Percentiles rank a stretch among this genome's conserved stretches.
phyloP scores from a whole-genome alignment of 2,113 vertebrate genomes.

The Paramormyrops kingsleyae region DNA sequence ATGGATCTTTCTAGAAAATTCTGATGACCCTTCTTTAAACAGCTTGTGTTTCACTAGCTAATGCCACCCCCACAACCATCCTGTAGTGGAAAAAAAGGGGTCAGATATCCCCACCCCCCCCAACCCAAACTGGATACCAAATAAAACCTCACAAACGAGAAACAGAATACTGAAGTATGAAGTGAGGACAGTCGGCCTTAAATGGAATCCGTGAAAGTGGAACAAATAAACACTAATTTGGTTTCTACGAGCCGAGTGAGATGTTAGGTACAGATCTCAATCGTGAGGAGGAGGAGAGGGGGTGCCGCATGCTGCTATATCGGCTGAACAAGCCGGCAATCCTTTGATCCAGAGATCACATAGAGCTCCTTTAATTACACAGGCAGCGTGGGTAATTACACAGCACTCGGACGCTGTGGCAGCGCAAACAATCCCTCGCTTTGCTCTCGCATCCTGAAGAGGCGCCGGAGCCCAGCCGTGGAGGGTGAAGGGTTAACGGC shows the following conservation, averaged over 20 bases:
- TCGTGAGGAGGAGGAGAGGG: no score
- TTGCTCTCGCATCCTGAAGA: neutral
- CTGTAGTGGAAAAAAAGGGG: neutral
- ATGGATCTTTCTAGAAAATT: neutral
- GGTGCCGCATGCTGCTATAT: neutral
- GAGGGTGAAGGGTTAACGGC: neutral
- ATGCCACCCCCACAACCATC: neutral
- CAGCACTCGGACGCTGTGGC: neutral
- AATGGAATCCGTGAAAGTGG: neutral
- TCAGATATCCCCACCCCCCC: neutral
- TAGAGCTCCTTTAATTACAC: conserved; percentile 3
- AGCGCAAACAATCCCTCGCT: neutral
- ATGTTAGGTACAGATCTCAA: neutral
- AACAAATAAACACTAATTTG: neutral
- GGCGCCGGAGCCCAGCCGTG: neutral
- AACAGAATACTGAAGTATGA: neutral
- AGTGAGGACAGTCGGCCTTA: neutral
- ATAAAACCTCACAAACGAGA: neutral
- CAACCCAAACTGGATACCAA: neutral
- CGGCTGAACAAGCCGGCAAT: neutral
- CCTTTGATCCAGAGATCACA: conserved; percentile 4
- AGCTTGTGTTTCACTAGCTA: neutral
- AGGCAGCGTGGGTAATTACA: neutral
- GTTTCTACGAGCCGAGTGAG: neutral
- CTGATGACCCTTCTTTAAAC: neutral